Conservation (phyloP, 2,888 invertebrate genomes). For the Rhingia campestris region DNA sequence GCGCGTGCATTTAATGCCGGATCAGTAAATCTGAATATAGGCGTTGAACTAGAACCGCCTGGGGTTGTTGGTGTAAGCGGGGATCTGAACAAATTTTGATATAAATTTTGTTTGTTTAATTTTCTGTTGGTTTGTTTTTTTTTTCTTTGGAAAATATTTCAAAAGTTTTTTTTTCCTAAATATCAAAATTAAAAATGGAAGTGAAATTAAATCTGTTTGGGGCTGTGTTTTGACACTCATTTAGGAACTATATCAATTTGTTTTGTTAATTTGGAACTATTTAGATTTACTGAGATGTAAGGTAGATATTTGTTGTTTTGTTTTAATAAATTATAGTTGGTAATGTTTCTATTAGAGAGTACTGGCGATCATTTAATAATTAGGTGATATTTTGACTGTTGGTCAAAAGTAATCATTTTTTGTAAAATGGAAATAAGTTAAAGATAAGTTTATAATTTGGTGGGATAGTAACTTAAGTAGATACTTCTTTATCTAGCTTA, state of each 20-base stretch:
- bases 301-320: slow-evolving; percentile 5
- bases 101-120: slow-evolving; percentile 73
- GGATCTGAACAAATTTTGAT: slow-evolving; percentile 86
- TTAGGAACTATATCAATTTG: neutral
- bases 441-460: too few species aligned
- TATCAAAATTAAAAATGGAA: neutral
- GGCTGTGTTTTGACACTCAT: slow-evolving; percentile 20
- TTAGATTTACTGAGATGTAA: slow-evolving; percentile 8
- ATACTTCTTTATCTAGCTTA: too few species aligned
- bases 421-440: too few species aligned
- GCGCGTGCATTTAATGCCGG: slow-evolving; percentile 95
- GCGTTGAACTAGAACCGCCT: slow-evolving; percentile 86
- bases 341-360: too few species aligned
- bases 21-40: slow-evolving; percentile 95
- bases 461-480: too few species aligned
- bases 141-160: slow-evolving; percentile 37
- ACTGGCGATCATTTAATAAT: too few species aligned
- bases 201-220: slow-evolving; percentile 31
- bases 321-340: too few species aligned
- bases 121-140: slow-evolving; percentile 55
- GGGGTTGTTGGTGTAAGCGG: slow-evolving; percentile 88
- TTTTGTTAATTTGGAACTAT: slow-evolving; percentile 19
- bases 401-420: too few species aligned
- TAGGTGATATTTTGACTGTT: too few species aligned
- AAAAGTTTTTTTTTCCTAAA: slow-evolving; percentile 41